Evolutionary conservation across 2,113 vertebrate species (phyloP).

Genomic region (Leucoraja erinaceus): DNA sequence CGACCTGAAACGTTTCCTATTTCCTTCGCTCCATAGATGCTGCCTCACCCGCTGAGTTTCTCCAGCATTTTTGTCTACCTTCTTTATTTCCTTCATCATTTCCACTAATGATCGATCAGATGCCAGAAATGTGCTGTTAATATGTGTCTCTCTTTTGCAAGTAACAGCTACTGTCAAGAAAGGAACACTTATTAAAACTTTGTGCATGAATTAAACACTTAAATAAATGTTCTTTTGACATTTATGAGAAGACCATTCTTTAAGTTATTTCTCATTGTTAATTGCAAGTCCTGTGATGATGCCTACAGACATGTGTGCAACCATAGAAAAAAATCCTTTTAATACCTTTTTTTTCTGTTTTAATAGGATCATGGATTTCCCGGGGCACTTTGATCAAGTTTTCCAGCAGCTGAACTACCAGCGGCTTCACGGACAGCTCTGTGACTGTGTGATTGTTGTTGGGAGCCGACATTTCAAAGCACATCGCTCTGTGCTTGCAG

Average conservation of each 20-base stretch:
- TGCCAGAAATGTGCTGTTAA: not conserved
- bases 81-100: not conserved
- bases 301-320: not conserved
- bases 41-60: too few relatives aligned
- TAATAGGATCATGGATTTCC: conserved; percentile 88
- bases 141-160: not conserved
- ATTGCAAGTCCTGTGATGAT: not conserved
- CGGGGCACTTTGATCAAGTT: conserved; percentile 92
- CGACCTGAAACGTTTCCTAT: too few relatives aligned
- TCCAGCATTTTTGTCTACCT: not conserved
- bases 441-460: conserved; percentile 89
- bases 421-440: conserved; percentile 86
- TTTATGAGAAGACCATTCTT: not conserved
- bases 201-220: not conserved
- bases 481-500: conserved; percentile 86
- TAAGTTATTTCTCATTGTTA: not conserved
- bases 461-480: conserved; percentile 91
- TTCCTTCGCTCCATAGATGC: too few relatives aligned
- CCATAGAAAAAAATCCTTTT: not conserved
- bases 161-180: not conserved
- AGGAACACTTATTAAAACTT: not conserved
- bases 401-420: conserved; percentile 97
- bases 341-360: conserved; percentile 42
- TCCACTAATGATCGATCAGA: not conserved
- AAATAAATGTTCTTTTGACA: not conserved